These are phyloP conservation scores for Drosophila guanche DNA, from an alignment of 1,140 invertebrate genomes.

Conservation along the genomic window DNA sequence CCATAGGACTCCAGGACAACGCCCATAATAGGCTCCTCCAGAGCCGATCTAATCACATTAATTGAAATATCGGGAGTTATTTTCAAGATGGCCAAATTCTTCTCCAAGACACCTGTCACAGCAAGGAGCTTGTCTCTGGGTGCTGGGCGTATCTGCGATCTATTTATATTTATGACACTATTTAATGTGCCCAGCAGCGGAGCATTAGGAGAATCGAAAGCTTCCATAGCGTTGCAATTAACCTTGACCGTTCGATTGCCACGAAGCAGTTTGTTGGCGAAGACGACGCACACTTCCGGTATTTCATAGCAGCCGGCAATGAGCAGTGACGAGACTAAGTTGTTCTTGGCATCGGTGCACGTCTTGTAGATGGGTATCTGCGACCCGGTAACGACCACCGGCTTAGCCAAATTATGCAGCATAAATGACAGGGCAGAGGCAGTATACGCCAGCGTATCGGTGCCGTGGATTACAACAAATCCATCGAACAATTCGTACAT, in stretches of 20 bases:
- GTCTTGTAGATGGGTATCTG: constrained; percentile 96
- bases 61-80: constrained; percentile 95
- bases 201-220: constrained; percentile 96
- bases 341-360: constrained; percentile 95
- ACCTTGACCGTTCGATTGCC: constrained; percentile 95
- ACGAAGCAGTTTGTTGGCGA: constrained; percentile 93
- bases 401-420: constrained; percentile 97
- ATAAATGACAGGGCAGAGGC: constrained; percentile 98
- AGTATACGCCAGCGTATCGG: constrained; percentile 98
- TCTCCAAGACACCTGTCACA: constrained; percentile 90
- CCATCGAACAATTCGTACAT: constrained; percentile 93
- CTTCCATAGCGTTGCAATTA: constrained; percentile 91
- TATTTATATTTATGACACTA: constrained; percentile 90
- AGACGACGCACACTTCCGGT: constrained; percentile 97
- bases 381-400: constrained; percentile 95
- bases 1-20: constrained; percentile 97
- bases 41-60: constrained; percentile 90
- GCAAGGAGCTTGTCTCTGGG: constrained; percentile 89
- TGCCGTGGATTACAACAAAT: constrained; percentile 98
- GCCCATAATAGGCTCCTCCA: constrained; percentile 92
- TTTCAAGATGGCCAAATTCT: constrained; percentile 92
- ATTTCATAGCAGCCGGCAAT: constrained; percentile 95
- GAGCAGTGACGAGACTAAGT: constrained; percentile 95
- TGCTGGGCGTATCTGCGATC: constrained; percentile 90
- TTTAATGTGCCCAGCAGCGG: constrained; percentile 92